Base-by-base conservation (phyloP, 2,797 vertebrate genomes). In the Staurois parvus region DNA sequence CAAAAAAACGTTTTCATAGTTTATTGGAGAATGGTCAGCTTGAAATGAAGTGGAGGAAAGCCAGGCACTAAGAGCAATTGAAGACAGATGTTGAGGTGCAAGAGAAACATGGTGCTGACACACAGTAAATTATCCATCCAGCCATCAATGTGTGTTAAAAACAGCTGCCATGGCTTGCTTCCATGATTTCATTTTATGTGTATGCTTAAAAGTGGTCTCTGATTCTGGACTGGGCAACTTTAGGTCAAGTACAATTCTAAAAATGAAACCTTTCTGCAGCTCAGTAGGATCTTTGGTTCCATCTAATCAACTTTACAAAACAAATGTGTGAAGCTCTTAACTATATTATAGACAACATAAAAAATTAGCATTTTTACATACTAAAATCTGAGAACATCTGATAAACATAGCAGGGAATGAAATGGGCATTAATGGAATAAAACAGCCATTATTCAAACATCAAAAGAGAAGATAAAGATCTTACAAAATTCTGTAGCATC, bases 81-180 rank as follows among this genome's bases (percentile, higher is more conserved):
- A 42, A 85, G 40, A 28, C 84, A 85, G 77, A 85, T 75, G 84
- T 85, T 48, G 62, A 74, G 77, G 77, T 85, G 84, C 77, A 75
- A 69, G 8, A 74, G 62, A 72, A 59, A 80, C 32, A 74, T 75
- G n/a, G 42, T 56, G 28, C 30, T 80, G 84, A 85, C 77, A 85
- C 42, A 62, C 34, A 85, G 76, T 85, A 85, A 80, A 85, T 80
- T 69, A 80, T 76, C 78, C 72, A 76, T 66, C 32, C 68, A 12
- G n/a, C 28, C 7, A 62, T 79, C 29, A 34, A n/a, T 56, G 59
- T 79, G 76, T 30, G 66, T 17, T 78, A 62, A 45, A n/a, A 79
- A 62, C 59, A 74, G 84, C 84, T 80, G 84, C 84, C 84, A 80
- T 81, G 78, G 84, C 84, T 75, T 28, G 19, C 42, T 48, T 81